Conservation (phyloP, 2,888 invertebrate species). For the Tetropium fuscum region DNA sequence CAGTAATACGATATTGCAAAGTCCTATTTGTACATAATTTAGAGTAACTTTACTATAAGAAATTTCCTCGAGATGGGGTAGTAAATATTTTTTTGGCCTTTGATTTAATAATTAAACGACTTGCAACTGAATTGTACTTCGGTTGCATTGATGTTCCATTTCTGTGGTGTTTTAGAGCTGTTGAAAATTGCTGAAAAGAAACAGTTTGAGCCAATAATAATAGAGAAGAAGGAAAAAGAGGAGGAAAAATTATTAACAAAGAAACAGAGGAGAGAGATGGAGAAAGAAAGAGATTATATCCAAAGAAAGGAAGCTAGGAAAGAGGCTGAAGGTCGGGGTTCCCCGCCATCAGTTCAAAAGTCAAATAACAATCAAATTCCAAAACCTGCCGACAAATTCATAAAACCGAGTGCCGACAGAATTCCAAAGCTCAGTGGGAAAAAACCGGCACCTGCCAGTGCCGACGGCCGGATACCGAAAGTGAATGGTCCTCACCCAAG, state of each 20-base stretch:
- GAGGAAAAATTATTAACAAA: conserved; percentile 83
- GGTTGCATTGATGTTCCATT: too few relatives aligned
- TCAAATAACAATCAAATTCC: conserved; percentile 20
- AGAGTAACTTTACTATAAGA: too few relatives aligned
- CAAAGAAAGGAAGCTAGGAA: conserved; percentile 67
- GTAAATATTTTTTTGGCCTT: too few relatives aligned
- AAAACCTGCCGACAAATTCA: conserved; percentile 29
- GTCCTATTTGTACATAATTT: too few relatives aligned
- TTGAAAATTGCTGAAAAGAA: conserved; percentile 87
- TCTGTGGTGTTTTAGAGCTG: conserved; percentile 73
- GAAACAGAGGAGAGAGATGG: conserved; percentile 80
- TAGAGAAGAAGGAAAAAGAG: conserved; percentile 69
- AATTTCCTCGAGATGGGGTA: too few relatives aligned
- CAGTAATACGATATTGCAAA: too few relatives aligned
- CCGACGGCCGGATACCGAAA: conserved; percentile 17
- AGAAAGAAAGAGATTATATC: conserved; percentile 77
- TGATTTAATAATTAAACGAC: too few relatives aligned
- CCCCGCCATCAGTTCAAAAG: conserved; percentile 68
- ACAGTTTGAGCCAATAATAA: conserved; percentile 81
- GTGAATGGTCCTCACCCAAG: conserved; percentile 24
- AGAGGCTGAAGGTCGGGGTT: conserved; percentile 27
- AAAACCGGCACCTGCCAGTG: neutral
- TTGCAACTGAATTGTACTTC: too few relatives aligned
- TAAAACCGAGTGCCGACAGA: conserved; percentile 44
- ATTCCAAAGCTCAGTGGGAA: conserved; percentile 69